phyloP scores from a whole-genome alignment of 2,888 invertebrate species.

The Gerris lacustris region DNA sequence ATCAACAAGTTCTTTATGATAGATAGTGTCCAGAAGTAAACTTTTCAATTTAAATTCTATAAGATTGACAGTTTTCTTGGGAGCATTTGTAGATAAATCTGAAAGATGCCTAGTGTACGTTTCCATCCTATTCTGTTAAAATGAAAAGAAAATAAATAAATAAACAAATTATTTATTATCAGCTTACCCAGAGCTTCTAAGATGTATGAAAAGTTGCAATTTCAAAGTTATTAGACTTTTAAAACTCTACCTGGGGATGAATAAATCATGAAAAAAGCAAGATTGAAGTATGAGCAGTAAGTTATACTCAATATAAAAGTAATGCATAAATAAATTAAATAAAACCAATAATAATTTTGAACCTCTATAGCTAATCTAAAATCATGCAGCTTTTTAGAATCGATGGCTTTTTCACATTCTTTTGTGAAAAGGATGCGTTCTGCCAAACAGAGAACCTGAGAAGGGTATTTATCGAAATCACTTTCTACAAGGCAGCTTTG shows the following conservation, averaged over 20 bases:
- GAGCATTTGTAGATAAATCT: slow-evolving; percentile 40
- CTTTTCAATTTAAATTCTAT: slow-evolving; percentile 79
- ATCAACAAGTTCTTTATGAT: slow-evolving; percentile 73
- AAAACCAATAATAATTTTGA: too few relatives aligned
- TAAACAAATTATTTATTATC: too few relatives aligned
- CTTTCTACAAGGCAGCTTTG: slow-evolving; percentile 42
- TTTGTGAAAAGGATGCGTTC: slow-evolving; percentile 76
- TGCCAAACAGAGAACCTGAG: slow-evolving; percentile 72
- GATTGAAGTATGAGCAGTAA: too few relatives aligned
- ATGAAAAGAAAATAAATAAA: neutral
- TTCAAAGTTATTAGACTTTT: too few relatives aligned
- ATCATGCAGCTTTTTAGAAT: slow-evolving; percentile 29
- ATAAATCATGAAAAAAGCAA: too few relatives aligned
- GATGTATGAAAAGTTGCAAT: too few relatives aligned
- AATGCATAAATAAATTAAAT: too few relatives aligned
- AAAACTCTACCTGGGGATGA: too few relatives aligned
- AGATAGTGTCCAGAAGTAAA: slow-evolving; percentile 83
- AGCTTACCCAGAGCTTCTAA: too few relatives aligned
- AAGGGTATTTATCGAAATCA: slow-evolving; percentile 54
- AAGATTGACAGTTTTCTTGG: slow-evolving; percentile 43
- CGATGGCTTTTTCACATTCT: slow-evolving; percentile 68
- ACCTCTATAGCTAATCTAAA: slow-evolving; percentile 1
- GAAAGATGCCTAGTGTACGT: slow-evolving; percentile 42
- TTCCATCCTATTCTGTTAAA: slow-evolving; percentile 40
- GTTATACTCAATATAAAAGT: too few relatives aligned